Evolutionary conservation across 2,113 vertebrate species (phyloP).

Genomic region (Passer montanus): DNA sequence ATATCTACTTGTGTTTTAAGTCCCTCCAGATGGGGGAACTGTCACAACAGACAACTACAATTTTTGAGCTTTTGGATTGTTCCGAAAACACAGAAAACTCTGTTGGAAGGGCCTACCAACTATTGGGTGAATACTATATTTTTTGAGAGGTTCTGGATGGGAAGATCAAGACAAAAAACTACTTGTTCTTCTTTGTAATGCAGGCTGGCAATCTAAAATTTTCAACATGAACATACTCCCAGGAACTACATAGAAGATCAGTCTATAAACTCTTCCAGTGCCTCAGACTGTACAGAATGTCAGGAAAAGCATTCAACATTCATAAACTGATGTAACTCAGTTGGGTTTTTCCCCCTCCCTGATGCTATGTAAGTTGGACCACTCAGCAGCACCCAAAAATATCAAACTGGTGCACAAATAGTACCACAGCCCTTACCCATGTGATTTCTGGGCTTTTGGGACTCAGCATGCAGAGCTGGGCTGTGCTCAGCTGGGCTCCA

Average conservation of each 20-base stretch:
- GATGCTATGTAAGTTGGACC: background rate
- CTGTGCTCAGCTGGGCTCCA: background rate
- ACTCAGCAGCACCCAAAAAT: background rate
- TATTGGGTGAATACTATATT: background rate
- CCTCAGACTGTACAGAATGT: background rate
- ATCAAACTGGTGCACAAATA: background rate
- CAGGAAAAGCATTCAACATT: background rate
- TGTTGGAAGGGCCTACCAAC: background rate
- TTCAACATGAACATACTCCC: background rate
- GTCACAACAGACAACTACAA: background rate
- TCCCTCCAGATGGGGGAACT: background rate
- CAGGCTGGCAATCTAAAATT: background rate
- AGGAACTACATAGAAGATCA: background rate
- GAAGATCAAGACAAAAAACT: background rate
- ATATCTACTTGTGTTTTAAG: background rate
- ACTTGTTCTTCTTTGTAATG: background rate
- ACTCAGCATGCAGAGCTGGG: background rate
- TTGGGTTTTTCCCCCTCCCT: background rate
- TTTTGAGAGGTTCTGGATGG: background rate
- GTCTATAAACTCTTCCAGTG: background rate
- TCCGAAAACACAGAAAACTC: background rate
- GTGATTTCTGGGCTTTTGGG: background rate
- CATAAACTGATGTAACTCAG: background rate
- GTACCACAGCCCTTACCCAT: fast-evolving
- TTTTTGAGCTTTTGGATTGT: background rate